Base-by-base conservation (phyloP, 2,797 vertebrate species). In the Cyprinodon diabolis region DNA sequence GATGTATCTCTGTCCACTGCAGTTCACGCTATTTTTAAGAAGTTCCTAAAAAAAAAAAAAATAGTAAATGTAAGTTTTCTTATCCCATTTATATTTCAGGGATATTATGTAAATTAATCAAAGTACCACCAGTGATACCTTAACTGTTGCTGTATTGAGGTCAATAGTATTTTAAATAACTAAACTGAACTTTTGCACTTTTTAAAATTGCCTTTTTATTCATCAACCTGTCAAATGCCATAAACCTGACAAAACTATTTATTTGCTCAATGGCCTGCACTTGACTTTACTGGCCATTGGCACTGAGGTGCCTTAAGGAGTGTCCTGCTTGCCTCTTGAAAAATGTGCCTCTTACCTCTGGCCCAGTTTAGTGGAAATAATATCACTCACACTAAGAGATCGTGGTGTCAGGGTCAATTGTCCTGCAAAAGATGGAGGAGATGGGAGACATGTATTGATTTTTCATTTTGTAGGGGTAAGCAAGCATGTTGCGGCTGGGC, bases 401-500 rank as follows among this genome's bases (percentile, higher is more conserved):
- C 90, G 86, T 86, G 86, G 89, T 93, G 93, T 92, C 92, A 92
- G 92, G 86, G 91, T 93, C 91, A 93, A 92, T 92, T 93, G 92
- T 93, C 90, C 92, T 90, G 91, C 88, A 90, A 91, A 91, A 91
- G 88, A 93, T 57, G 81, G 83, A 86, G 86, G 87, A 86, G 88
- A 91, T 78, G 84, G 88, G 85, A 91, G 90, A 90, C 92, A 88
- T 73, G 81, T 94, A 94, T 94, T 93, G 93, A 94, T 94, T 94
- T 93, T 93, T 93, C 92, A 93, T 93, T 93, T 91, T 92, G 92
- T 90, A 79, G 89, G 91, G 91, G 91, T 92, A 93, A 93, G 92
- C 89, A 90, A 92, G 91, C 92, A 91, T 93, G 92, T 91, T 92
- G 90, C 77, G 84, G 91, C 90, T 78, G 89, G 89, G 84, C 48